phyloP scores from a whole-genome alignment of 2,797 vertebrate species.

The Distichodus sexfasciatus region DNA sequence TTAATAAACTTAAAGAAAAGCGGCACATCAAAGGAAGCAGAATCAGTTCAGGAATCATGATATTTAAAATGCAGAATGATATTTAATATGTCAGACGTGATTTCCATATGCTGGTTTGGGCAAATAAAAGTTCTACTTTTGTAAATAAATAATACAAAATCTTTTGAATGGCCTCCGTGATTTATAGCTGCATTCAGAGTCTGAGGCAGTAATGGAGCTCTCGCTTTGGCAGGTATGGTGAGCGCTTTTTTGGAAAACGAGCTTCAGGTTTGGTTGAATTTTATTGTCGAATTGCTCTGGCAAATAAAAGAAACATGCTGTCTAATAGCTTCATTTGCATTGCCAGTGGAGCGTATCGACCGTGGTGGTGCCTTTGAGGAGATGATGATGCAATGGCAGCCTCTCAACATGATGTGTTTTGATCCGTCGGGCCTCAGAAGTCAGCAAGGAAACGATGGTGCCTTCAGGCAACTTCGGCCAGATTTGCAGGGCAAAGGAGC shows the following conservation, averaged over 20 bases:
- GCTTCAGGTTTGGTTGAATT: slow-evolving; percentile 29
- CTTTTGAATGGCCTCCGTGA: not conserved
- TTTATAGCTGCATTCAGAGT: not conserved
- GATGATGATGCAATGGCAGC: slow-evolving; percentile 11
- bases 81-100: no score
- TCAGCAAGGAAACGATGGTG: slow-evolving; percentile 10
- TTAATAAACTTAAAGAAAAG: no score
- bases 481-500: slow-evolving; percentile 44
- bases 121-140: not conserved
- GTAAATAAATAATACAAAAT: not conserved
- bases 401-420: not conserved
- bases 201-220: not conserved
- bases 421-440: slow-evolving; percentile 15
- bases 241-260: slow-evolving; percentile 10
- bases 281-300: slow-evolving; percentile 24
- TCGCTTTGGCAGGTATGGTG: slow-evolving; percentile 9
- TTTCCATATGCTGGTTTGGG: not conserved
- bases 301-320: slow-evolving; percentile 17
- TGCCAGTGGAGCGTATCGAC: slow-evolving; percentile 19
- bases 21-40: no score
- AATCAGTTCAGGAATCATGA: no score
- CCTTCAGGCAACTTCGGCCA: slow-evolving; percentile 31
- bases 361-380: slow-evolving; percentile 21
- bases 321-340: slow-evolving; percentile 29
- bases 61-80: no score